phyloP scores from a whole-genome alignment of 2,113 vertebrate species.

The Atrichornis clamosus region DNA sequence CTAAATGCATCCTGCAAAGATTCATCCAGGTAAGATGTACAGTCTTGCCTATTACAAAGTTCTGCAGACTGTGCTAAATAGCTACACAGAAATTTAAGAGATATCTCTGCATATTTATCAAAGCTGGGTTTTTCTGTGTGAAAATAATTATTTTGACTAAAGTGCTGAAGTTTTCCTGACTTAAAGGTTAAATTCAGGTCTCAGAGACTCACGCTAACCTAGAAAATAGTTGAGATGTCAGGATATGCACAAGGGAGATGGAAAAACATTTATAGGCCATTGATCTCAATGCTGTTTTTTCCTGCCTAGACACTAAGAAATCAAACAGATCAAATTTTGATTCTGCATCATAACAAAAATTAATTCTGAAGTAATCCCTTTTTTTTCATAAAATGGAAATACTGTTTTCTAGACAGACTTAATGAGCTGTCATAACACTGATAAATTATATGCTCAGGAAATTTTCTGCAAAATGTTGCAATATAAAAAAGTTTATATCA shows the following conservation, averaged over 20 bases:
- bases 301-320: background rate
- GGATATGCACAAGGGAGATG: background rate
- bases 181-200: background rate
- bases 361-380: background rate
- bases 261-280: background rate
- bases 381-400: background rate
- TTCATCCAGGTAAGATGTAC: background rate
- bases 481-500: background rate
- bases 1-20: background rate
- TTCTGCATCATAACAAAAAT: background rate
- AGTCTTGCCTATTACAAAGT: background rate
- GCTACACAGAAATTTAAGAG: background rate
- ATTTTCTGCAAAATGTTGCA: background rate
- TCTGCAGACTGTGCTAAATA: background rate
- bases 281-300: background rate
- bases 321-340: background rate
- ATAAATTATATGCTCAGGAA: background rate
- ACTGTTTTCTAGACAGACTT: background rate
- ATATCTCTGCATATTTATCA: background rate
- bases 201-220: background rate
- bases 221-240: background rate
- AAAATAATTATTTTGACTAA: background rate
- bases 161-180: background rate
- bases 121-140: fast-evolving
- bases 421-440: background rate